Evolutionary conservation across 2,113 vertebrate genomes (phyloP).

Genomic region (Leuciscus idus): DNA sequence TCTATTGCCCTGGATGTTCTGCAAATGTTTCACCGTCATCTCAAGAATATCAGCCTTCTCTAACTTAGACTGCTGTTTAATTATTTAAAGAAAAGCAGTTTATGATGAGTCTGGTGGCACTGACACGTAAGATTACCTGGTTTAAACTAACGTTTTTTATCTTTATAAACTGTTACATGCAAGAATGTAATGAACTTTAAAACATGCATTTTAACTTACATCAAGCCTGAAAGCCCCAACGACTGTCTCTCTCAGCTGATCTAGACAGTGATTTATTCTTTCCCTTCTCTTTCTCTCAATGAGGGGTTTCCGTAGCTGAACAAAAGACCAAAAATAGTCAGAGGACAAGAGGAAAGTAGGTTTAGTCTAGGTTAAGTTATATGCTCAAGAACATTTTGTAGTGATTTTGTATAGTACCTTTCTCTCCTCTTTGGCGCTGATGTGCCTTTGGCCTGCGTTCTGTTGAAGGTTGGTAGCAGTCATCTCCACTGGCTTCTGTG

Average conservation of each 20-base stretch:
- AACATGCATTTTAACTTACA: conserved; percentile 75
- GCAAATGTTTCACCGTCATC: conserved; percentile 92
- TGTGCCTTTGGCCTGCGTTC: conserved; percentile 69
- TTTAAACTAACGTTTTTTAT: background rate
- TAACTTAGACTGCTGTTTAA: conserved; percentile 86
- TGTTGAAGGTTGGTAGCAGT: conserved; percentile 74
- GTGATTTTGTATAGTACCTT: conserved; percentile 75
- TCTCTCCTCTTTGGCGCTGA: conserved; percentile 84
- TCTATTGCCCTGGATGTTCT: conserved; percentile 84
- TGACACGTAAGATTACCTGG: background rate
- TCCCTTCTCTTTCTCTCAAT: conserved; percentile 89
- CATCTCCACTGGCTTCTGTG: conserved; percentile 68
- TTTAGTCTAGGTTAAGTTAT: background rate
- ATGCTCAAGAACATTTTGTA: background rate
- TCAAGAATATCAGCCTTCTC: conserved; percentile 92
- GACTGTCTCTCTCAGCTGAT: conserved; percentile 88
- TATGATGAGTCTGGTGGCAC: background rate
- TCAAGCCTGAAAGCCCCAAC: conserved; percentile 86
- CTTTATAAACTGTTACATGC: background rate
- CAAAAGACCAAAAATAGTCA: conserved; percentile 7
- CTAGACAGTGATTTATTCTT: conserved; percentile 89
- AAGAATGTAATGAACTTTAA: background rate
- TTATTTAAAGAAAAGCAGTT: background rate
- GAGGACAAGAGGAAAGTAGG: background rate
- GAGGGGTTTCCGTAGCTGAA: conserved; percentile 86